Percentiles rank a stretch among this genome's conserved stretches.
These are phyloP conservation scores for Volucella inanis DNA, from an alignment of 2,888 invertebrate species.

Conservation along the genomic window DNA sequence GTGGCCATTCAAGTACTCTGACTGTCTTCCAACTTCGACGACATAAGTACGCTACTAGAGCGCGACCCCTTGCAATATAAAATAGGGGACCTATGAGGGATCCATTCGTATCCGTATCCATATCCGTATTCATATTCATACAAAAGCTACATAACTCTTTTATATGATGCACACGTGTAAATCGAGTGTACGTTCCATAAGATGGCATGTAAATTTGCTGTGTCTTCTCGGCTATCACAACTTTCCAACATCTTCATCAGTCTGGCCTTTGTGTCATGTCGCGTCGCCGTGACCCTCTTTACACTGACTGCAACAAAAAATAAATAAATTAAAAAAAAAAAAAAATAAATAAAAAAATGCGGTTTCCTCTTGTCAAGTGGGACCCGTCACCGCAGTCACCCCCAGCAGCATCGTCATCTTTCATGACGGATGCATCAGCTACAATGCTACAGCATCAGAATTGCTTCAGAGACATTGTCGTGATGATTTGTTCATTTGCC, in stretches of 20 bases:
- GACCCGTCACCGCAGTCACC: background rate
- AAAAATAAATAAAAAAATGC: constrained; percentile 48
- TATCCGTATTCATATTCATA: too few species aligned
- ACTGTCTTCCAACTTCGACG: constrained; percentile 42
- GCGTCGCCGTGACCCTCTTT: constrained; percentile 70
- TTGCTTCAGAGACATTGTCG: constrained; percentile 29
- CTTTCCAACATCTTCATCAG: constrained; percentile 71
- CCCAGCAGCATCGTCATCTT: background rate
- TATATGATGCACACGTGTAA: constrained; percentile 20
- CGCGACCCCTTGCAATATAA: constrained; percentile 10
- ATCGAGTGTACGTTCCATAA: constrained; percentile 68
- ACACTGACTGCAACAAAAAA: constrained; percentile 34
- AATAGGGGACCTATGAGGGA: background rate
- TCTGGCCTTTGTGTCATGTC: constrained; percentile 69
- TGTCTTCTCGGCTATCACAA: constrained; percentile 66
- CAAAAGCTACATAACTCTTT: too few species aligned
- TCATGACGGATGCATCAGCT: constrained; percentile 52
- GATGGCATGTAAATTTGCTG: constrained; percentile 60
- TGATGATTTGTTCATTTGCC: constrained; percentile 67
- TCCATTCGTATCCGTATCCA: constrained; percentile 8
- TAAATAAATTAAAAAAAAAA: constrained; percentile 9
- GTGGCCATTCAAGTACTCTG: constrained; percentile 68
- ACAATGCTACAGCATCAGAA: constrained; percentile 3
- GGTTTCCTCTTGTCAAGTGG: constrained; percentile 71
- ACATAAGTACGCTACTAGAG: constrained; percentile 40